Conservation (phyloP, 2,113 vertebrate genomes). For the Alaudala cheleensis region DNA sequence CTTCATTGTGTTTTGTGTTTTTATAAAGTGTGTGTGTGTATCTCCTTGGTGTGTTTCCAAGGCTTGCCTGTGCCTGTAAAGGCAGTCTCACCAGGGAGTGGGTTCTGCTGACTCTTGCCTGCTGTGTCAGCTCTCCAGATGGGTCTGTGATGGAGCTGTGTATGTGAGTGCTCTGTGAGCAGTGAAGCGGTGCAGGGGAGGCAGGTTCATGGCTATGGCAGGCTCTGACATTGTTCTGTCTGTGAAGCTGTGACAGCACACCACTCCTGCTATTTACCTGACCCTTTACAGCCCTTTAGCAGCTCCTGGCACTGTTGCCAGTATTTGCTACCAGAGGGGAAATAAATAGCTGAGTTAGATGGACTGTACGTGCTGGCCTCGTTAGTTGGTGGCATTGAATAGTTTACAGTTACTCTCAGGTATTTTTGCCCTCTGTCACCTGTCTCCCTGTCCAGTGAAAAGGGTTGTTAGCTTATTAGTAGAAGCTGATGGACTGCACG, state of each 20-base stretch:
- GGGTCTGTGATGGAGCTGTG: too few species aligned
- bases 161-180: background rate
- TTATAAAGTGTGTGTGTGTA: rapidly evolving
- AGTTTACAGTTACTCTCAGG: background rate
- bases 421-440: background rate
- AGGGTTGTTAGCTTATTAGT: background rate
- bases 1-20: background rate
- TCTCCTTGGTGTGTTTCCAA: background rate
- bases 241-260: background rate
- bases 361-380: background rate
- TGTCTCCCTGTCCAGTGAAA: background rate
- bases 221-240: rapidly evolving
- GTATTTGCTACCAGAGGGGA: background rate
- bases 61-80: background rate
- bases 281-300: background rate
- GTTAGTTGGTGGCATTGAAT: background rate
- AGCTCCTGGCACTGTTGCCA: rapidly evolving
- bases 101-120: background rate
- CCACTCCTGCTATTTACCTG: background rate
- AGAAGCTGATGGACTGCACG: background rate
- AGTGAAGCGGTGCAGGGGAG: background rate
- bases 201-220: background rate
- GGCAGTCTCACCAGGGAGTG: background rate
- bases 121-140: background rate
- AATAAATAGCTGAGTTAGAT: background rate